These are phyloP conservation scores for Andrena minutula DNA, from an alignment of 2,888 invertebrate genomes.

Conservation along the genomic window DNA sequence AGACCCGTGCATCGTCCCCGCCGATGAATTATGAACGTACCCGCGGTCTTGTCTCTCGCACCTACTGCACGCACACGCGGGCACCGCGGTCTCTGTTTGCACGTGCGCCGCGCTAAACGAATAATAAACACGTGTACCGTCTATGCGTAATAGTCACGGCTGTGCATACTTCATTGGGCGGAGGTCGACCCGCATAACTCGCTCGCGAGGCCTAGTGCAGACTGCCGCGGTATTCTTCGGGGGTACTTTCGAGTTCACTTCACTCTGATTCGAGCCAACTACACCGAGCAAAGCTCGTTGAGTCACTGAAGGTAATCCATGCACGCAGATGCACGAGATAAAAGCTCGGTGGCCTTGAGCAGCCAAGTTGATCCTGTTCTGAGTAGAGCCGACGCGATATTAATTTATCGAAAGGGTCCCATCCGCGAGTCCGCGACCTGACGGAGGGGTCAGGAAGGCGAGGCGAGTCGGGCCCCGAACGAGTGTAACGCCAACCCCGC, in stretches of 20 bases:
- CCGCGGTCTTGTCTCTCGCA: slow-evolving; percentile 52
- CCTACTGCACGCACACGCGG: slow-evolving; percentile 27
- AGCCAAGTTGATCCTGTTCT: background rate
- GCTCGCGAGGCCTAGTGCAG: background rate
- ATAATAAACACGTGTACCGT: slow-evolving; percentile 59
- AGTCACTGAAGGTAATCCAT: too few species aligned
- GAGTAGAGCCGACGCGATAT: background rate
- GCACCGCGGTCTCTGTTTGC: background rate
- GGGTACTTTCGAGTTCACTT: background rate
- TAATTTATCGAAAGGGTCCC: slow-evolving; percentile 17
- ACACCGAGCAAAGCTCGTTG: too few species aligned
- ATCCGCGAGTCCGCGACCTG: slow-evolving; percentile 23
- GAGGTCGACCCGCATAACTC: background rate
- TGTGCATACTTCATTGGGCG: background rate
- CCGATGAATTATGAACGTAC: slow-evolving; percentile 60
- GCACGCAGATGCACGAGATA: too few species aligned
- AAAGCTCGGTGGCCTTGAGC: too few species aligned
- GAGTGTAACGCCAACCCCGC: slow-evolving; percentile 64
- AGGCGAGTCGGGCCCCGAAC: slow-evolving; percentile 52
- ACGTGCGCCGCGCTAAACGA: slow-evolving; percentile 42
- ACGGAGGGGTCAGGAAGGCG: slow-evolving; percentile 34
- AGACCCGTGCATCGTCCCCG: slow-evolving; percentile 16
- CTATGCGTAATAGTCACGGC: slow-evolving; percentile 53
- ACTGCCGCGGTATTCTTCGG: background rate
- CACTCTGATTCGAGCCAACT: background rate